Percentiles rank a stretch among this genome's conserved stretches.
phyloP scores from a whole-genome alignment of 2,113 vertebrate species.

The Empidonax traillii region DNA sequence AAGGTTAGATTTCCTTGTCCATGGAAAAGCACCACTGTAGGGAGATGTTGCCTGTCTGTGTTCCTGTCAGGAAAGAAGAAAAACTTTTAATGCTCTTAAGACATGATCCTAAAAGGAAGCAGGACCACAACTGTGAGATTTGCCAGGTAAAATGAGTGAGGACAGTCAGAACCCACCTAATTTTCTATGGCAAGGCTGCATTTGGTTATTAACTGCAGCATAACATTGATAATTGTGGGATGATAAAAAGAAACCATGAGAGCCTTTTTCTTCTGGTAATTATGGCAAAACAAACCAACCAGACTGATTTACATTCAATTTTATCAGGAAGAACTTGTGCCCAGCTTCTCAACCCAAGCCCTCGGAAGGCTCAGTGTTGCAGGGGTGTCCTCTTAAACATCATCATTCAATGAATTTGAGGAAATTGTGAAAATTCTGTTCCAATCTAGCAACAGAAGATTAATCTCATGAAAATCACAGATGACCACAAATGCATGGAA shows the following conservation, averaged over 20 bases:
- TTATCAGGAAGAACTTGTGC: not conserved
- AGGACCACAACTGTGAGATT: not conserved
- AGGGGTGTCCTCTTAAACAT: not conserved
- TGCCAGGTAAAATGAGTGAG: fast-evolving
- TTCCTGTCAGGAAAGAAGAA: constrained; percentile 73
- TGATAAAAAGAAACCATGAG: not conserved
- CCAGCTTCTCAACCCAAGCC: not conserved
- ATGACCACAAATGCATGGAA: not conserved
- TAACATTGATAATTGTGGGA: not conserved
- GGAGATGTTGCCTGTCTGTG: constrained; percentile 70
- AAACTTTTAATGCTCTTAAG: constrained; percentile 38
- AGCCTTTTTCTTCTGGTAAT: not conserved
- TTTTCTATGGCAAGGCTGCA: not conserved
- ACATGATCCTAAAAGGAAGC: not conserved
- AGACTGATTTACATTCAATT: not conserved
- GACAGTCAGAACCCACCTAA: not conserved
- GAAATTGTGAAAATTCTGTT: not conserved
- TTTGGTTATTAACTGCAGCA: not conserved
- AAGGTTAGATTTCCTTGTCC: constrained; percentile 83
- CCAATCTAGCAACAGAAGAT: not conserved
- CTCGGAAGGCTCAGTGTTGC: not conserved
- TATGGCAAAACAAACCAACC: not conserved
- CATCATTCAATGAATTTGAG: not conserved
- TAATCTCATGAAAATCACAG: not conserved
- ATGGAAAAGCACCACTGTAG: constrained; percentile 74